phyloP scores from a whole-genome alignment of 2,797 vertebrate species.

The Rhinella marina region DNA sequence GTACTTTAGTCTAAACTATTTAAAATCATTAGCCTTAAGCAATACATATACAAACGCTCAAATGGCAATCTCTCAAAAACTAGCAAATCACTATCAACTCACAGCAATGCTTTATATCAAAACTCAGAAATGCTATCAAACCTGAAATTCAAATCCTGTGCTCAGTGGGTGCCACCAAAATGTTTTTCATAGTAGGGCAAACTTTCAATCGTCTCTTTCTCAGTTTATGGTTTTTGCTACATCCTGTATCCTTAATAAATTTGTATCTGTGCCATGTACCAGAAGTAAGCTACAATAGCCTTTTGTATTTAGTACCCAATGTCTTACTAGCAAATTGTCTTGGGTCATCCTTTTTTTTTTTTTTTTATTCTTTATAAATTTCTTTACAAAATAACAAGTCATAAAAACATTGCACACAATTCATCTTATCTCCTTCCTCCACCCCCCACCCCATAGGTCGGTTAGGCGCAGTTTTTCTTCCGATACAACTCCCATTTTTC shows the following conservation, averaged over 20 bases:
- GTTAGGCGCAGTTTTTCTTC: too few species aligned
- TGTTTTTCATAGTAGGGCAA: neutral
- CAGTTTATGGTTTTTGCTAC: neutral
- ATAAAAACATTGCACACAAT: too few species aligned
- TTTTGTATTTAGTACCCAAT: neutral
- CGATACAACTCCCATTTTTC: too few species aligned
- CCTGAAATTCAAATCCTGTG: neutral
- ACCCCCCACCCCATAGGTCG: too few species aligned
- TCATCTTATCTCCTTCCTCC: too few species aligned
- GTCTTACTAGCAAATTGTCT: neutral
- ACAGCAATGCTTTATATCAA: neutral
- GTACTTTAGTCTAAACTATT: neutral
- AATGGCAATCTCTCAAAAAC: neutral
- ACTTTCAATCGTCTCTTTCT: neutral
- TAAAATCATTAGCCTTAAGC: neutral
- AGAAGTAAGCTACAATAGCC: neutral
- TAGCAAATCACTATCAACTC: neutral
- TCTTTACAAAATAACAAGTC: too few species aligned
- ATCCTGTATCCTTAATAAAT: neutral
- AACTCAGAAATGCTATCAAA: neutral
- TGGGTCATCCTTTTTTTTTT: neutral
- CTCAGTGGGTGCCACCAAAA: neutral
- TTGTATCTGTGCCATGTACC: neutral
- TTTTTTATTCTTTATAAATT: too few species aligned
- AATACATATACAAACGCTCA: neutral